Evolutionary conservation across 1,140 invertebrate species (phyloP).

Genomic region (Atopsyche davidsoni): DNA sequence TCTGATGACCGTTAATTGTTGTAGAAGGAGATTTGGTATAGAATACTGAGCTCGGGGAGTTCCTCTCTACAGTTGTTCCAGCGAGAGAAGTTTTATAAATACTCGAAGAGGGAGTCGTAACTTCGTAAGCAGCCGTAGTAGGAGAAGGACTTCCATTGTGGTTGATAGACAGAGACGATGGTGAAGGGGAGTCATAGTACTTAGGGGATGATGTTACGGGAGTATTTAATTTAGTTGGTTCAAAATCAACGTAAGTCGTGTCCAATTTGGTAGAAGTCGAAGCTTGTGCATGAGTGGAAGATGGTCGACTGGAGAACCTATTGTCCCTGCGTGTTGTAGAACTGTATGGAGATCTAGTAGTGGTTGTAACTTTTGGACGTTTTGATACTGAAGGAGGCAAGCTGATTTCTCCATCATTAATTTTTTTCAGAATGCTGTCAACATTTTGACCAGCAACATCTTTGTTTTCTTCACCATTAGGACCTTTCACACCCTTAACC

Average conservation of each 20-base stretch:
- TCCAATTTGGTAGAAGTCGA: constrained; percentile 12
- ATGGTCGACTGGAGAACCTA: constrained; percentile 14
- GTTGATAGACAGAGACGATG: constrained; percentile 27
- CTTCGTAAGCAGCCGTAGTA: constrained; percentile 9
- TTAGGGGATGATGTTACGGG: constrained; percentile 21
- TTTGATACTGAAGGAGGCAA: constrained; percentile 58
- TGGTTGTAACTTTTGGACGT: constrained; percentile 34
- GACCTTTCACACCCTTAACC: constrained; percentile 70
- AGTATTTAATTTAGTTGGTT: constrained; percentile 23
- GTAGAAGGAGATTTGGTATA: constrained; percentile 20
- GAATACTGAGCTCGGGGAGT: constrained; percentile 10
- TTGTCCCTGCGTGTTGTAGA: constrained; percentile 41
- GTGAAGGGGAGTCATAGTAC: constrained; percentile 24
- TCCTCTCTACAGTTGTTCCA: constrained; percentile 15
- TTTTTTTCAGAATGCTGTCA: constrained; percentile 71
- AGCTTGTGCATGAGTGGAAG: constrained; percentile 7
- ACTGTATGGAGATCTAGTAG: constrained; percentile 39
- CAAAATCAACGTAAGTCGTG: constrained; percentile 22
- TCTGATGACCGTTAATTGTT: constrained; percentile 26
- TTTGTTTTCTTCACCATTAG: constrained; percentile 64
- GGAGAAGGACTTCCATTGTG: constrained; percentile 26
- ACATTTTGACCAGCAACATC: constrained; percentile 67
- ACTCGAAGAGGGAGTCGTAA: constrained; percentile 10
- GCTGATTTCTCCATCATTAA: constrained; percentile 75
- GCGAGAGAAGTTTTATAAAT: constrained; percentile 11